These are phyloP conservation scores for Tiliacea aurago DNA, from an alignment of 2,888 invertebrate genomes.

Conservation along the genomic window DNA sequence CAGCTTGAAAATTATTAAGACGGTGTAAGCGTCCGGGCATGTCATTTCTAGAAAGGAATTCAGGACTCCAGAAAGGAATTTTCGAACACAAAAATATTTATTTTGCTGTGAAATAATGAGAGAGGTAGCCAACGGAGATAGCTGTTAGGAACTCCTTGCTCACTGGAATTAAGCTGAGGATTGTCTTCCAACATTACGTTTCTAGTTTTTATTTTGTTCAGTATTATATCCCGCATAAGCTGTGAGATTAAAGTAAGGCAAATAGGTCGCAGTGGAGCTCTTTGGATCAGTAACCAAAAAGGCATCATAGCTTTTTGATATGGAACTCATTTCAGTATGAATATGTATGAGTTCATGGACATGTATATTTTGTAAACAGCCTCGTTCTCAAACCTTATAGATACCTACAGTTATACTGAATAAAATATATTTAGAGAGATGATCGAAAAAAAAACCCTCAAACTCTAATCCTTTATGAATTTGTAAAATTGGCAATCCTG, in stretches of 20 bases:
- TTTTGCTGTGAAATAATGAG: slow-evolving; percentile 60
- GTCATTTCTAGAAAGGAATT: slow-evolving; percentile 60
- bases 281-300: slow-evolving; percentile 18
- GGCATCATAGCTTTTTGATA: slow-evolving; percentile 31
- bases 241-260: slow-evolving; percentile 29
- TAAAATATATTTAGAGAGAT: too few species aligned
- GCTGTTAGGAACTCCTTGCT: slow-evolving; percentile 53
- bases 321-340: not conserved
- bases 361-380: not conserved
- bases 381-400: not conserved
- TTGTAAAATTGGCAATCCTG: too few species aligned
- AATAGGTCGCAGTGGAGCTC: slow-evolving; percentile 38
- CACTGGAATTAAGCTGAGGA: slow-evolving; percentile 56
- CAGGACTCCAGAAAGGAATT: slow-evolving; percentile 48
- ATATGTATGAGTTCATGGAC: not conserved
- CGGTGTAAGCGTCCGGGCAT: slow-evolving; percentile 49
- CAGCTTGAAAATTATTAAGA: slow-evolving; percentile 59
- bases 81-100: slow-evolving; percentile 60
- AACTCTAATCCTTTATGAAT: too few species aligned
- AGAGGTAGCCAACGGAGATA: slow-evolving; percentile 54
- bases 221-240: slow-evolving; percentile 40
- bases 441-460: too few species aligned
- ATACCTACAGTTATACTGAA: too few species aligned
- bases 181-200: slow-evolving; percentile 55
- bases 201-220: slow-evolving; percentile 54